phyloP scores from a whole-genome alignment of 1,140 invertebrate species.

The Cherax quadricarinatus region DNA sequence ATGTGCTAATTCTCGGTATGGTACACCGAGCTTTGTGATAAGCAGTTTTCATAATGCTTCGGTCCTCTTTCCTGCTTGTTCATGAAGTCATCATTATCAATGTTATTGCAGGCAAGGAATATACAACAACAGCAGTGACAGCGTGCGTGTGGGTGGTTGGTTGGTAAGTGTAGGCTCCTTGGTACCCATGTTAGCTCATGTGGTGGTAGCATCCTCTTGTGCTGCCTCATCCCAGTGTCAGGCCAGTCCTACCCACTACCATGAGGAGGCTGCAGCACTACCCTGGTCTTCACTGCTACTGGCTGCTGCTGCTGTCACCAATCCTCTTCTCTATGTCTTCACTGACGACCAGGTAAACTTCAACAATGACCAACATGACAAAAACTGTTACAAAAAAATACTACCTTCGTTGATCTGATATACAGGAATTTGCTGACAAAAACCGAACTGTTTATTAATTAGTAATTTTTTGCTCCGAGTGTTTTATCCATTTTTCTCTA shows the following conservation, averaged over 20 bases:
- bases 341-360: conserved; percentile 64
- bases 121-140: conserved; percentile 39
- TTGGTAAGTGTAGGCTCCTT: conserved; percentile 61
- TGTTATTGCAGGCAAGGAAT: background rate
- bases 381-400: background rate
- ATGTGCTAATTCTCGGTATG: too few species aligned
- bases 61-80: background rate
- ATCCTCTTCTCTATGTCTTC: conserved; percentile 71
- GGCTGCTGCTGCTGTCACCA: conserved; percentile 62
- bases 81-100: background rate
- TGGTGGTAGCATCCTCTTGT: conserved; percentile 66
- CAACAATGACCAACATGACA: background rate
- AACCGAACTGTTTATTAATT: too few species aligned
- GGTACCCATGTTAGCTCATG: conserved; percentile 66
- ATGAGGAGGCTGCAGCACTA: conserved; percentile 61
- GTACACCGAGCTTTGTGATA: too few species aligned
- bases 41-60: background rate
- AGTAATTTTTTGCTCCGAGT: too few species aligned
- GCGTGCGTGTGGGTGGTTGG: conserved; percentile 55
- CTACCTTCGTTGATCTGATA: too few species aligned
- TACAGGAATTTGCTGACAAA: too few species aligned
- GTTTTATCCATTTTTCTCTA: too few species aligned
- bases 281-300: conserved; percentile 72
- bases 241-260: conserved; percentile 41
- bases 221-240: conserved; percentile 50